Base-by-base conservation (phyloP, 2,113 vertebrate genomes). In the Andinoacara biseriatus region DNA sequence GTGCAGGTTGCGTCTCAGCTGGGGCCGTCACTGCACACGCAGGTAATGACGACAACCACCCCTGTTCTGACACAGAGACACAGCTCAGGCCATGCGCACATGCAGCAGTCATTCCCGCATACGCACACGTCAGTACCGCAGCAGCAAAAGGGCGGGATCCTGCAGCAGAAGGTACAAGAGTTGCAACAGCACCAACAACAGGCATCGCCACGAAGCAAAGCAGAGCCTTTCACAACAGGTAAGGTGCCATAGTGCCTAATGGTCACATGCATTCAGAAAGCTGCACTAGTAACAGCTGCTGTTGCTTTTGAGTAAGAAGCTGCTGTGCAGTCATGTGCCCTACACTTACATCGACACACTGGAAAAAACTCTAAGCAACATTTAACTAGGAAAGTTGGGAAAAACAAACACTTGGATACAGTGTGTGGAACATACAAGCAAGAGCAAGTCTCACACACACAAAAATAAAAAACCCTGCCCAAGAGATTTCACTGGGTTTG, bases 1-100 rank as follows among this genome's bases (percentile, higher is more conserved):
- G 43, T 54, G 72, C 96, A 96, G 86, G 86, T 92, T 77, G 94
- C 96, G 35, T 91, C 96, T 62, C 96, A 94, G 74, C 96, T 96
- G 91, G 92, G 94, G 43, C 76, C 81, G 2, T 94, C 96, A 8
- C 90, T 96, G 93, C 96, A 96, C 91, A 86, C 95, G 29, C 96
- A 95, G 87, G 90, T 94, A 2, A 93, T 94, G 76, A 82, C 96
- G 6, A 11, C 83, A 17, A 89, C 95, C 76, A 67, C 94, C 85
- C 94, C 97, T 1, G 93, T 95, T 85, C 93, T 92, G 60, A 75
- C 83, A 0, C 94, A 94, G 86, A 90, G 91, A 77, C 93, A 91
- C 79, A 31, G 78, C 79, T 60, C 92, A 2, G 84, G 80, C 4
- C 91, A 85, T 17, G 7, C 60, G 1, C 89, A 86, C 62, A 59